Conservation (phyloP, 2,888 invertebrate genomes). For the Dinocampus coccinellae region DNA sequence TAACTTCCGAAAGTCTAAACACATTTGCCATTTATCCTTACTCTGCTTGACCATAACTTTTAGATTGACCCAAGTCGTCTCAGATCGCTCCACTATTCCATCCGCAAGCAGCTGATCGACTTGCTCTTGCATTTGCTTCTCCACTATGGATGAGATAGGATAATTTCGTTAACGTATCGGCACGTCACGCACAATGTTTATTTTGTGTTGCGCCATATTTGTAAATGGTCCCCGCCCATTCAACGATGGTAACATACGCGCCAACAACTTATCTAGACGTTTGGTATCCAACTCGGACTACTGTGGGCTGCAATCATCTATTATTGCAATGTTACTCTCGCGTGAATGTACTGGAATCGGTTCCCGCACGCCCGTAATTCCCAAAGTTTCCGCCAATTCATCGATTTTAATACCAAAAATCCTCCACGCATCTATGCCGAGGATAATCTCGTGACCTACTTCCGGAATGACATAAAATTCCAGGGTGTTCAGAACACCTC, state of each 20-base stretch:
- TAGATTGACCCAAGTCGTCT: slow-evolving; percentile 45
- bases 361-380: background rate
- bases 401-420: background rate
- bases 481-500: background rate
- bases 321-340: too few relatives aligned
- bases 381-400: background rate
- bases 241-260: too few relatives aligned
- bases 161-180: slow-evolving; percentile 17
- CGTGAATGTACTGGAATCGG: too few relatives aligned
- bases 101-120: background rate
- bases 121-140: too few relatives aligned
- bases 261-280: too few relatives aligned
- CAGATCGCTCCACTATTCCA: background rate
- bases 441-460: background rate
- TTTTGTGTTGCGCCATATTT: too few relatives aligned
- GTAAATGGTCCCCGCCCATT: too few relatives aligned
- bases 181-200: too few relatives aligned
- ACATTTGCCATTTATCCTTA: slow-evolving; percentile 26
- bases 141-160: too few relatives aligned
- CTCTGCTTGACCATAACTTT: slow-evolving; percentile 49
- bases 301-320: too few relatives aligned
- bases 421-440: background rate
- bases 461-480: background rate
- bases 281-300: too few relatives aligned
- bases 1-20: slow-evolving; percentile 31